Base-by-base conservation (phyloP, 2,888 invertebrate species). In the Rosalia funebris region DNA sequence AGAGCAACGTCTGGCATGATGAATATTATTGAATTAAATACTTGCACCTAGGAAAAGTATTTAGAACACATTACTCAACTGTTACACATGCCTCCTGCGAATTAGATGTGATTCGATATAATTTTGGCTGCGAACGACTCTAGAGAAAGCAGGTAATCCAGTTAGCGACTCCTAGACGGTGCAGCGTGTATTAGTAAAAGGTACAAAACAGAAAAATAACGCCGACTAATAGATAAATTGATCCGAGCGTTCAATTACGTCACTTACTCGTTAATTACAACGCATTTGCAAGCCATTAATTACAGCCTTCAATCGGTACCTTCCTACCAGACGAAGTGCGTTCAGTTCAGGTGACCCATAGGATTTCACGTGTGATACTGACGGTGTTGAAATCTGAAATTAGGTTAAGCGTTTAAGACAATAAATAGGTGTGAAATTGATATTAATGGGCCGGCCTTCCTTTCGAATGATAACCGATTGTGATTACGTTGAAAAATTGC, bases 141-240 rank as follows among this genome's bases (percentile, higher is more conserved):
- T 17, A 41, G 41, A 41, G 41, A 41, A 41, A 41, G 41, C 41
- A 19, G 41, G 17, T 17, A 41, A n/a, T 15, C 41, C n/a, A 41
- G 41, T 19, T 41, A 16, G 11, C 19, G 5, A 41, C 17, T 16
- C 41, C 17, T 41, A 17, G 17, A 10, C 17, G n/a, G 17, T 16
- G 17, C 11, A 17, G n/a, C 17, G 15, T 41, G 5, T 41, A 17
- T 17, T 17, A 17, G 17, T 16, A 41, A 41, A 25, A 25, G 2
- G 25, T n/a, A 41, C 10, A 41, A 10, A 41, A 41, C 17, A 41
- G 1, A 41, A 25, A 25, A 25, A 3, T 25, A 7, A 14, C 41
- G 15, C 11, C 15, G 17, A 15, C 4, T 11, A 17, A 16, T 9
- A 41, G 11, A 16, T 41, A 16, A 41, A 4, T 41, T 41, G 1